Evolutionary conservation across 2,888 invertebrate genomes (phyloP).

Genomic region (Incurvaria masculella): DNA sequence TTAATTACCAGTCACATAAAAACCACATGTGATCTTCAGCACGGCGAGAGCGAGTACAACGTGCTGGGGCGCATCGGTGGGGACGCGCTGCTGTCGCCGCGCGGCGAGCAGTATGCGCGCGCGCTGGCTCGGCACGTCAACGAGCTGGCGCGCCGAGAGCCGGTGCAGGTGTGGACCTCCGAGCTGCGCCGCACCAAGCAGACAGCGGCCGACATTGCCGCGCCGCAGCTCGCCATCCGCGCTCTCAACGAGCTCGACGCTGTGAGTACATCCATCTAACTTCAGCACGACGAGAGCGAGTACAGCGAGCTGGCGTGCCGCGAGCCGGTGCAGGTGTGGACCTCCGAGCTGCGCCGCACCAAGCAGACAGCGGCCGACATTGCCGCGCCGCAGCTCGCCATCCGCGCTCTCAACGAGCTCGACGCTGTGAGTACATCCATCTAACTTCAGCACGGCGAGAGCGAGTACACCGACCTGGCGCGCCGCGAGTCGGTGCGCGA

Average conservation of each 20-base stretch:
- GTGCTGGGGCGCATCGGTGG: constrained; percentile 88
- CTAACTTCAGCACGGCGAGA: too few relatives aligned
- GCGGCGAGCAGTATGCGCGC: constrained; percentile 75
- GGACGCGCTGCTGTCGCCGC: constrained; percentile 78
- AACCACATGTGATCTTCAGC: constrained; percentile 50
- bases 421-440: constrained; percentile 76
- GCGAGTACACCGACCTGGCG: too few relatives aligned
- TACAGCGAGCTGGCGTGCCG: constrained; percentile 59
- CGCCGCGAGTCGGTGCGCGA: too few relatives aligned
- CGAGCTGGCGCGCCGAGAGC: constrained; percentile 58
- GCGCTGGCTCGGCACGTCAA: constrained; percentile 70
- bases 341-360: constrained; percentile 83
- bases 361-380: constrained; percentile 82
- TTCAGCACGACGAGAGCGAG: constrained; percentile 89
- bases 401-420: constrained; percentile 87
- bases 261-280: constrained; percentile 56
- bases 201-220: constrained; percentile 75
- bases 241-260: constrained; percentile 92
- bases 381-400: constrained; percentile 76
- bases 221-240: constrained; percentile 79
- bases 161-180: constrained; percentile 87
- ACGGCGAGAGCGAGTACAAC: constrained; percentile 93
- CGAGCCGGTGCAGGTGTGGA: constrained; percentile 82
- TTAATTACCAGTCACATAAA: neutral
- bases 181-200: constrained; percentile 86